A percentile compares a stretch with the other conserved stretches of the same genome.
phyloP scores from a whole-genome alignment of 2,888 invertebrate species.

The Parnassius apollo region DNA sequence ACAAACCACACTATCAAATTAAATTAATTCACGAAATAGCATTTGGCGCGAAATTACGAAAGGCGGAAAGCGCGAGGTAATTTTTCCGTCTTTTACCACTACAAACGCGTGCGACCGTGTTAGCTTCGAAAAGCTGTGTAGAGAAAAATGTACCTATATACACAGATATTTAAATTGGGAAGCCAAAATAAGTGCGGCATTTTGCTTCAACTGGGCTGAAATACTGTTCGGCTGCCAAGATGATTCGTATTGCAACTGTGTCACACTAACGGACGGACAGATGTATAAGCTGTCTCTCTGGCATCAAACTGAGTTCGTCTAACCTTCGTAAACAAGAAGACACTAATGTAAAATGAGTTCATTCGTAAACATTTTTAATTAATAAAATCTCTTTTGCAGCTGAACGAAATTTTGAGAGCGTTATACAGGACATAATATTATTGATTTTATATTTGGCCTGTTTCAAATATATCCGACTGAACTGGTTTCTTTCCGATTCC shows the following conservation, averaged over 20 bases:
- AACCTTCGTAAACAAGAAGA: neutral
- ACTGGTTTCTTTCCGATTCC: too few relatives aligned
- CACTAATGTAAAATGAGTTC: constrained; percentile 4
- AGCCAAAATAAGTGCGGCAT: constrained; percentile 80
- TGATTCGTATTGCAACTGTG: constrained; percentile 73
- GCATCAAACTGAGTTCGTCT: constrained; percentile 23
- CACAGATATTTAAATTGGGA: constrained; percentile 74
- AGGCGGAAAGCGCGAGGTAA: neutral
- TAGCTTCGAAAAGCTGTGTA: constrained; percentile 29
- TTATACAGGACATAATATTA: too few relatives aligned
- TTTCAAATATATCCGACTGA: too few relatives aligned
- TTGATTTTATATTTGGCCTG: too few relatives aligned
- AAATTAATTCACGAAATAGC: neutral
- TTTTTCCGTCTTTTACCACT: constrained; percentile 27
- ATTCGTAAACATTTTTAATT: constrained; percentile 1
- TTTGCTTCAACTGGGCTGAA: constrained; percentile 76
- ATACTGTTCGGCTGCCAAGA: constrained; percentile 65
- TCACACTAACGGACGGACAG: constrained; percentile 44
- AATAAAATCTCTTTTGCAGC: too few relatives aligned
- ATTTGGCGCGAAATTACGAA: constrained; percentile 12
- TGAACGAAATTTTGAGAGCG: too few relatives aligned
- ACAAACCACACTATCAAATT: constrained; percentile 11
- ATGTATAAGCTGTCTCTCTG: constrained; percentile 36
- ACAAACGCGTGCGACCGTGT: constrained; percentile 22
- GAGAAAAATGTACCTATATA: constrained; percentile 28